phyloP scores from a whole-genome alignment of 2,113 vertebrate species.

The Monopterus albus region DNA sequence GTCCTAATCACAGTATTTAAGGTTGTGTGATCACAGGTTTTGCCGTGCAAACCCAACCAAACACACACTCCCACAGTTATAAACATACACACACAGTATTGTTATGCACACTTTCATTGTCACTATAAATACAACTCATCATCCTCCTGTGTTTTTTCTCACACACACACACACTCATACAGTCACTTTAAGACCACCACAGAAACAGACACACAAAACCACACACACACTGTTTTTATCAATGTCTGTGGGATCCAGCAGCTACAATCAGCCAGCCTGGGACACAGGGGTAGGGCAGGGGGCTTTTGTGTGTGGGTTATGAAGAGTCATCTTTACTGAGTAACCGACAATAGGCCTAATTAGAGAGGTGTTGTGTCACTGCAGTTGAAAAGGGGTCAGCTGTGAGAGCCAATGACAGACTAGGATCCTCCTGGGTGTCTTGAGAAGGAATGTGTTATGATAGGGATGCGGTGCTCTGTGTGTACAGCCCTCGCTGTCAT shows the following conservation, averaged over 20 bases:
- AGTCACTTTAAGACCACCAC: neutral
- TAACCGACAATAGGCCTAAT: slow-evolving; percentile 71
- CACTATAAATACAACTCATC: neutral
- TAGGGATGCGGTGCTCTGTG: slow-evolving; percentile 60
- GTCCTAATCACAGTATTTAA: slow-evolving; percentile 75
- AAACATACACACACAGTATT: slow-evolving; percentile 17
- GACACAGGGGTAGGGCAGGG: neutral
- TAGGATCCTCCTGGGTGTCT: slow-evolving; percentile 63
- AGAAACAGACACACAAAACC: slow-evolving; percentile 3
- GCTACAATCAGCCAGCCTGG: slow-evolving; percentile 14
- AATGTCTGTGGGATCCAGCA: slow-evolving; percentile 12
- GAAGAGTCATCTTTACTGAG: slow-evolving; percentile 51
- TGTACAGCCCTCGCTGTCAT: slow-evolving; percentile 55
- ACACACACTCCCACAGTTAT: slow-evolving; percentile 19
- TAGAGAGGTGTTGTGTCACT: slow-evolving; percentile 65
- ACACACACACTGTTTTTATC: slow-evolving; percentile 2
- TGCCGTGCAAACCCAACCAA: slow-evolving; percentile 30
- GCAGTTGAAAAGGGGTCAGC: slow-evolving; percentile 58
- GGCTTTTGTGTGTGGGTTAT: slow-evolving; percentile 34
- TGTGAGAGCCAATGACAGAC: slow-evolving; percentile 63
- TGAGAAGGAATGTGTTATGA: slow-evolving; percentile 63
- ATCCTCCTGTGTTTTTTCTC: neutral
- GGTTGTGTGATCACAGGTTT: slow-evolving; percentile 67
- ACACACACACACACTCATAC: neutral
- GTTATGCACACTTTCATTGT: slow-evolving; percentile 11